Evolutionary conservation across 2,888 invertebrate genomes (phyloP).

Genomic region (Spatulosminthurus flaviceps): DNA sequence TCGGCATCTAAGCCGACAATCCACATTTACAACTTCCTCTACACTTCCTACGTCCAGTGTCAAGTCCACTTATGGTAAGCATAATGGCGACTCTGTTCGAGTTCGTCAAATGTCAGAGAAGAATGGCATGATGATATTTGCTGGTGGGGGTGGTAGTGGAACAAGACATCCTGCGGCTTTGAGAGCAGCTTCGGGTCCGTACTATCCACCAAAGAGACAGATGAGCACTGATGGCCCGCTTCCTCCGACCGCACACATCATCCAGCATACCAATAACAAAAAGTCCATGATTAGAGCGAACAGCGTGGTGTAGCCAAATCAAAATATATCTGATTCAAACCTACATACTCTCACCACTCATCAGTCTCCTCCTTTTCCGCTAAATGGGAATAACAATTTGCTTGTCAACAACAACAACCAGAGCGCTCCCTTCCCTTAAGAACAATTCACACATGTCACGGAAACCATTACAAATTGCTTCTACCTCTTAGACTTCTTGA

Average conservation of each 20-base stretch:
- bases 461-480: too few relatives aligned
- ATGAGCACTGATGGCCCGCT: slow-evolving; percentile 57
- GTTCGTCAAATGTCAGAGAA: slow-evolving; percentile 57
- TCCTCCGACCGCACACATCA: slow-evolving; percentile 52
- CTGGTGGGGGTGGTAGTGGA: slow-evolving; percentile 34
- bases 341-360: too few relatives aligned
- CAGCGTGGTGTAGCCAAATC: slow-evolving; percentile 60
- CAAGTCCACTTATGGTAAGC: slow-evolving; percentile 58
- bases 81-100: slow-evolving; percentile 61
- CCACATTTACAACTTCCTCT: slow-evolving; percentile 73
- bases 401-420: too few relatives aligned
- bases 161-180: slow-evolving; percentile 57
- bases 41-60: slow-evolving; percentile 63
- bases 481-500: too few relatives aligned
- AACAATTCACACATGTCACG: too few relatives aligned
- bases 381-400: too few relatives aligned
- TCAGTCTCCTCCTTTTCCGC: too few relatives aligned
- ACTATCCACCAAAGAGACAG: slow-evolving; percentile 62
- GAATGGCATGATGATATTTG: slow-evolving; percentile 50
- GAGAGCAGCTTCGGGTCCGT: slow-evolving; percentile 61
- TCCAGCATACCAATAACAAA: slow-evolving; percentile 54
- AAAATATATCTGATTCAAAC: neutral
- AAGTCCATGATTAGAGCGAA: slow-evolving; percentile 63
- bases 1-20: slow-evolving; percentile 71
- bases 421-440: too few relatives aligned